phyloP scores from a whole-genome alignment of 2,888 invertebrate species.

The Hypolimnas misippus region DNA sequence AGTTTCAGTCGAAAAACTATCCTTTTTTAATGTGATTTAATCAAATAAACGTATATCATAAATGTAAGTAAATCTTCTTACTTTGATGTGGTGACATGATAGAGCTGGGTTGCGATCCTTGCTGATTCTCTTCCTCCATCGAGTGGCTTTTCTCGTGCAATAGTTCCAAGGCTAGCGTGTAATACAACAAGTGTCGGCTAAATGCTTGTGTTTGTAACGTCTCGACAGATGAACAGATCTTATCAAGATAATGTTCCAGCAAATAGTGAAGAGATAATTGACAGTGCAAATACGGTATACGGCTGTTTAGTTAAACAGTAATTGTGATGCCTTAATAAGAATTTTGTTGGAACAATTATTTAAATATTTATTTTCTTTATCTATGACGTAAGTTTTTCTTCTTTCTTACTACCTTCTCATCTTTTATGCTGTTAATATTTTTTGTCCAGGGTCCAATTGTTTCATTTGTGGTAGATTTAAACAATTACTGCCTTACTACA shows the following conservation, averaged over 20 bases:
- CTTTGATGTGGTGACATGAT: constrained; percentile 77
- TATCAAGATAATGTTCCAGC: constrained; percentile 29
- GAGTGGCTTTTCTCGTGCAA: constrained; percentile 85
- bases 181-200: constrained; percentile 13
- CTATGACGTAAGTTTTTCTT: no score
- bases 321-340: not conserved
- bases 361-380: not conserved
- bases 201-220: not conserved
- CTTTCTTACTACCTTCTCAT: no score
- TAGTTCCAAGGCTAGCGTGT: constrained; percentile 86
- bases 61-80: constrained; percentile 53
- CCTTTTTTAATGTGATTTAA: no score
- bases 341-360: not conserved
- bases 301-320: constrained; percentile 3
- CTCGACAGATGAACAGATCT: constrained; percentile 11
- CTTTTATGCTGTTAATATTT: no score
- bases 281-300: constrained; percentile 10
- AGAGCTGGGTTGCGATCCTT: constrained; percentile 73
- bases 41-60: no score
- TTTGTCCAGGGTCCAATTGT: no score
- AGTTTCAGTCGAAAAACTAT: no score
- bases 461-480: no score
- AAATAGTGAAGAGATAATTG: constrained; percentile 16
- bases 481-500: no score
- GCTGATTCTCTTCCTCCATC: constrained; percentile 75